Evolutionary conservation across 1,140 invertebrate species (phyloP).

Genomic region (Drosophila dunni): DNA sequence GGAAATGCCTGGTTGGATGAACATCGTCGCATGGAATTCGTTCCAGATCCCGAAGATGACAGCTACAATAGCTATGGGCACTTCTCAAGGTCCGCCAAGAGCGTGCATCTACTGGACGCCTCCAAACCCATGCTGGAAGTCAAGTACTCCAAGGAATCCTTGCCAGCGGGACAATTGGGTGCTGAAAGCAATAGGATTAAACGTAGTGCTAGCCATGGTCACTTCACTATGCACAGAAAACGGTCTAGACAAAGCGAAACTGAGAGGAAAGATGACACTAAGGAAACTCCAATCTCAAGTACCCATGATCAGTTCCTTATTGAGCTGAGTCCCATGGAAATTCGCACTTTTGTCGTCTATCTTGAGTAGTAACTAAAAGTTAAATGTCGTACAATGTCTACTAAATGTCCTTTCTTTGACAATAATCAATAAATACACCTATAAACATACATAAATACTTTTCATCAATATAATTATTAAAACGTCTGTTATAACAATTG

Average conservation of each 20-base stretch:
- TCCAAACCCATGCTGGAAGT: constrained; percentile 40
- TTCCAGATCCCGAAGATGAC: constrained; percentile 52
- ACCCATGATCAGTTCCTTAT: constrained; percentile 54
- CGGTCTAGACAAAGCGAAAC: not conserved
- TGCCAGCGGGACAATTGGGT: constrained; percentile 45
- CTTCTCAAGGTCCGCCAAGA: constrained; percentile 26
- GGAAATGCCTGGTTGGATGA: constrained; percentile 77
- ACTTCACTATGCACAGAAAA: constrained; percentile 25
- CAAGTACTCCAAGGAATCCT: constrained; percentile 46
- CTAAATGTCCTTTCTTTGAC: not conserved
- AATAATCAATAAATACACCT: not conserved
- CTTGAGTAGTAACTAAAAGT: constrained; percentile 15
- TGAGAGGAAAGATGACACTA: not conserved
- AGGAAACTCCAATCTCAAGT: not conserved
- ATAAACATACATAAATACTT: not conserved
- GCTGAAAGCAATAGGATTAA: constrained; percentile 74
- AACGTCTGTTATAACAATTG: not conserved
- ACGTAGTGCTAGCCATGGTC: constrained; percentile 17
- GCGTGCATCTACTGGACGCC: constrained; percentile 49
- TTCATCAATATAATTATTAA: not conserved
- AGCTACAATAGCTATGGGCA: constrained; percentile 51
- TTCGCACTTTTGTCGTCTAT: constrained; percentile 73
- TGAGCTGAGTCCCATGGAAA: constrained; percentile 76
- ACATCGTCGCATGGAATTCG: constrained; percentile 72
- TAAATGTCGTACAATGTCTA: not conserved